phyloP scores from a whole-genome alignment of 2,113 vertebrate genomes.

The Malurus alboscapulatus region DNA sequence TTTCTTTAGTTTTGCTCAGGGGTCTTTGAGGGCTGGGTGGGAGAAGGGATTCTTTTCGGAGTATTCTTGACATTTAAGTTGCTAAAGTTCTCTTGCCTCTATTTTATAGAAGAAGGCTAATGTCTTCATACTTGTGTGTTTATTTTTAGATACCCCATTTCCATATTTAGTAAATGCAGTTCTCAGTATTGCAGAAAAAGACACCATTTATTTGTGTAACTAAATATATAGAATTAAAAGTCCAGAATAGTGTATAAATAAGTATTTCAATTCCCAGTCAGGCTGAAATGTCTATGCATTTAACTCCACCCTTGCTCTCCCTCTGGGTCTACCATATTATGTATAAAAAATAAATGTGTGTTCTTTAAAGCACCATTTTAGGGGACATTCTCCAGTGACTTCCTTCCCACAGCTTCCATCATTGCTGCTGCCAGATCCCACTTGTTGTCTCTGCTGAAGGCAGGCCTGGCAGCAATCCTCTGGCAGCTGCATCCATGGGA shows the following conservation, averaged over 20 bases:
- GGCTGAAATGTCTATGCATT: not conserved
- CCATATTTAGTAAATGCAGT: constrained; percentile 41
- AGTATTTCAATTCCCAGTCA: not conserved
- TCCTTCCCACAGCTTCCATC: not conserved
- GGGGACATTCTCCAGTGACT: not conserved
- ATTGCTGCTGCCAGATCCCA: not conserved
- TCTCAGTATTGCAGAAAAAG: constrained; percentile 9
- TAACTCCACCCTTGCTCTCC: accelerated
- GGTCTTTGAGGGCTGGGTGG: not conserved
- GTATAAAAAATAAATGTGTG: not conserved
- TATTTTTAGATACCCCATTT: constrained; percentile 48
- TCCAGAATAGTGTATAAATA: not conserved
- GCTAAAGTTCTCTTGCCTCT: not conserved
- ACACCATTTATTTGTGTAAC: not conserved
- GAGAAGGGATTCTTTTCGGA: not conserved
- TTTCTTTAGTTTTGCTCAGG: not conserved
- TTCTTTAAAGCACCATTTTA: not conserved
- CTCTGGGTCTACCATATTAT: not conserved
- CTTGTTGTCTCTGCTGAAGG: not conserved
- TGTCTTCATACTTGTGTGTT: not conserved
- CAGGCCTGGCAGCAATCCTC: not conserved
- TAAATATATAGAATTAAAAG: not conserved
- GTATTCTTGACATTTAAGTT: not conserved
- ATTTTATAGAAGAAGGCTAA: not conserved
- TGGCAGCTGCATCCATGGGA: not conserved